Evolutionary conservation across 2,113 vertebrate species (phyloP).

Genomic region (Diphyllodes magnificus): DNA sequence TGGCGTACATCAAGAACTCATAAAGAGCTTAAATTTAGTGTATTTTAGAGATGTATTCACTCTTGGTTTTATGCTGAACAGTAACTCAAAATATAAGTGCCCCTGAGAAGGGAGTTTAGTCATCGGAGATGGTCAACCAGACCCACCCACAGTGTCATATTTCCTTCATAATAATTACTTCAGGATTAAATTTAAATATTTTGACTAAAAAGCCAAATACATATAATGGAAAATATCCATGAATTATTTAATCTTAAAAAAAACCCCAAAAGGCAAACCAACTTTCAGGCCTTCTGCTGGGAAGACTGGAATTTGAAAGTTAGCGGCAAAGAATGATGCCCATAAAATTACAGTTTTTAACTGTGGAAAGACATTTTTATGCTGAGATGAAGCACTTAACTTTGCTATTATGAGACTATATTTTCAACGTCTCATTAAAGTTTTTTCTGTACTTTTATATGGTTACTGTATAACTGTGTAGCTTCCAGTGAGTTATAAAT

Average conservation of each 20-base stretch:
- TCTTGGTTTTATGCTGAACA: not conserved
- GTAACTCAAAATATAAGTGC: not conserved
- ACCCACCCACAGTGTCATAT: not conserved
- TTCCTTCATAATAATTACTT: not conserved
- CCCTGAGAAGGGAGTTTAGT: not conserved
- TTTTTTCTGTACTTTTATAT: not conserved
- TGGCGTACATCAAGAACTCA: not conserved
- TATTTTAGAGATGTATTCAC: not conserved
- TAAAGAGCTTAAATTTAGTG: not conserved
- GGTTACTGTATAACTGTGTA: not conserved
- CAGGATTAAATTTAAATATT: not conserved
- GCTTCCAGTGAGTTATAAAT: not conserved
- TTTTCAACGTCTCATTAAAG: not conserved
- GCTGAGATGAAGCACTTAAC: not conserved
- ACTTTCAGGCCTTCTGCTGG: not conserved
- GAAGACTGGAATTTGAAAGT: not conserved
- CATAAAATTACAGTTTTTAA: not conserved
- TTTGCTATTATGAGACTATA: not conserved
- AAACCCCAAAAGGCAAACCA: fast-evolving
- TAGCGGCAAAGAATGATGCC: not conserved
- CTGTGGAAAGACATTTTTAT: not conserved
- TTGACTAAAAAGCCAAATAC: not conserved
- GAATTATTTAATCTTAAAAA: not conserved
- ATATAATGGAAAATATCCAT: not conserved
- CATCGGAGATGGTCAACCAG: not conserved